Conservation (phyloP, 2,797 vertebrate genomes). For the Petrocephalus schoutedeni region DNA sequence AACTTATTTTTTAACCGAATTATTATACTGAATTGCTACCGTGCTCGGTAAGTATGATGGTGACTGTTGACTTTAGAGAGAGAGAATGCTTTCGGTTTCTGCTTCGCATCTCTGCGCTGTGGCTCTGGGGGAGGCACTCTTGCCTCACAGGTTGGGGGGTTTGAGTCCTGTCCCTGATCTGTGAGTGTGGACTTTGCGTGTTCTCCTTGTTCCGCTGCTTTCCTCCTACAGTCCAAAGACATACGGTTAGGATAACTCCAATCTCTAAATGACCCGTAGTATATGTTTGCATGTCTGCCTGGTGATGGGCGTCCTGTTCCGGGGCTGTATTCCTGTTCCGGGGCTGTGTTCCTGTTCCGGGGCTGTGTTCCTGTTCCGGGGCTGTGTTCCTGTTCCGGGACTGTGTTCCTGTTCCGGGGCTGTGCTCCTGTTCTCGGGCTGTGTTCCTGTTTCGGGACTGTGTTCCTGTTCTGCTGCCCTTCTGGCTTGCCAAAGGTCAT, state of each 20-base stretch:
- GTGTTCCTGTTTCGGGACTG: too few relatives aligned
- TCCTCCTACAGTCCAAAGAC: background rate
- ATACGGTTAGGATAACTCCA: background rate
- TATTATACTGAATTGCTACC: background rate
- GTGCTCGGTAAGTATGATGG: background rate
- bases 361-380: background rate
- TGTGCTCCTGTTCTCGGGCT: background rate
- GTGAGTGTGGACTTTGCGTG: background rate
- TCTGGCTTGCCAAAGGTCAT: background rate
- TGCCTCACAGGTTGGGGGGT: background rate
- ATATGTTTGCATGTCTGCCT: background rate
- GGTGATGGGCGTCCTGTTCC: background rate
- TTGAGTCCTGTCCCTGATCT: background rate
- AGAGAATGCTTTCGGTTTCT: background rate
- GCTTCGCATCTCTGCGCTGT: background rate
- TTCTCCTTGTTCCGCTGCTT: background rate
- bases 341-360: too few relatives aligned
- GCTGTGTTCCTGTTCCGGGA: too few relatives aligned
- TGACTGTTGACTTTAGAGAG: constrained; percentile 1
- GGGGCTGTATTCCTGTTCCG: too few relatives aligned
- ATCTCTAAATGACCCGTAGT: background rate
- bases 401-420: too few relatives aligned
- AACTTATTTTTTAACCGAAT: background rate
- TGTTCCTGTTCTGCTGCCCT: too few relatives aligned
- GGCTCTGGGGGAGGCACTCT: background rate